phyloP scores from a whole-genome alignment of 2,888 invertebrate species.

The Plutella xylostella region DNA sequence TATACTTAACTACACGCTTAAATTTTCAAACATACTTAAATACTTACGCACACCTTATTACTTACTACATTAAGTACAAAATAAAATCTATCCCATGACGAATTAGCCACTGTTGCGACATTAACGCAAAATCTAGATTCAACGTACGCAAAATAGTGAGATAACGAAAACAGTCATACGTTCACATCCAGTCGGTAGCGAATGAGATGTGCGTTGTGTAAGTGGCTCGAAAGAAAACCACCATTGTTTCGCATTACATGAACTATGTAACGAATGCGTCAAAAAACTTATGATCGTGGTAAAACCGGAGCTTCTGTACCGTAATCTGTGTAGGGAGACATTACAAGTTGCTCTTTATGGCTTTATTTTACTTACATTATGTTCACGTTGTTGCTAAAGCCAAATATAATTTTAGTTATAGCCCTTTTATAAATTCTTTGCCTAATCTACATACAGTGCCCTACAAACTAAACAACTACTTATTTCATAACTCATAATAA shows the following conservation, averaged over 20 bases:
- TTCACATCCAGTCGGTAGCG: conserved; percentile 19
- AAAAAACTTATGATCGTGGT: conserved; percentile 41
- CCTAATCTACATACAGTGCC: no score
- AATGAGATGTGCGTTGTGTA: conserved; percentile 33
- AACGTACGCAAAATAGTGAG: conserved; percentile 17
- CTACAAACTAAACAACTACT: no score
- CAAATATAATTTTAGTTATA: no score
- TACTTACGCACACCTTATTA: no score
- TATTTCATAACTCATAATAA: no score
- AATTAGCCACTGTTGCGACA: conserved; percentile 21
- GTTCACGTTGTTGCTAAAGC: no score
- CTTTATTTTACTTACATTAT: no score
- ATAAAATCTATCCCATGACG: conserved; percentile 15
- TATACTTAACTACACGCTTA: no score
- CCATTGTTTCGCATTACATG: conserved; percentile 42
- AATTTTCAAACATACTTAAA: no score
- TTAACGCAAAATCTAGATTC: conserved; percentile 20
- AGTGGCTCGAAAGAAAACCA: conserved; percentile 34
- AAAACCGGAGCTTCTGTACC: conserved; percentile 37
- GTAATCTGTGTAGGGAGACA: conserved; percentile 20
- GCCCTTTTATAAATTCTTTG: no score
- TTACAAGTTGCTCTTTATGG: background rate
- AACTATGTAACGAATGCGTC: conserved; percentile 34
- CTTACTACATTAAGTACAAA: background rate
- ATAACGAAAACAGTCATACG: conserved; percentile 21